These are phyloP conservation scores for Panagrolaimus sp. DNA, from an alignment of 1,140 invertebrate genomes.

Conservation along the genomic window DNA sequence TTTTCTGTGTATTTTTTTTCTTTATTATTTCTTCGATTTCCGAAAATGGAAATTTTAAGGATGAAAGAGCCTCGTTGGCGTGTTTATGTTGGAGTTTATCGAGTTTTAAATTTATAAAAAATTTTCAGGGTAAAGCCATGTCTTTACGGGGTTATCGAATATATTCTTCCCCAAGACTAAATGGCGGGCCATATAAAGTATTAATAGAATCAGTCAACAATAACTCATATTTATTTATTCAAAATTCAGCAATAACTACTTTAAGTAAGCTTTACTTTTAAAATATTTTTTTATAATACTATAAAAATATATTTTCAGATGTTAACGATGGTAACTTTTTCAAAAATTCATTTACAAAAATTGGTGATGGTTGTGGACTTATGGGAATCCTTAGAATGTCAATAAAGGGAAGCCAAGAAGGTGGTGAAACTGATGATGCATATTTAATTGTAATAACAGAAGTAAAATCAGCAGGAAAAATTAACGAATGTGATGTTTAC, in stretches of 20 bases:
- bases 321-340: constrained; percentile 29
- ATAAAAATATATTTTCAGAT: constrained; percentile 40
- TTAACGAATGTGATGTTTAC: constrained; percentile 49
- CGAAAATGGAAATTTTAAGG: constrained; percentile 9
- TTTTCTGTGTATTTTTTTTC: not conserved
- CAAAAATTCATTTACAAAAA: constrained; percentile 44
- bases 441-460: constrained; percentile 50
- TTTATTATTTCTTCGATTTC: constrained; percentile 1
- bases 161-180: constrained; percentile 30
- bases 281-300: too few species aligned
- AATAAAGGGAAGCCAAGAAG: constrained; percentile 18
- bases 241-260: constrained; percentile 36
- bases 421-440: constrained; percentile 26
- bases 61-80: too few species aligned
- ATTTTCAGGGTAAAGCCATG: constrained; percentile 14
- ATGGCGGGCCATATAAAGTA: constrained; percentile 22
- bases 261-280: constrained; percentile 27
- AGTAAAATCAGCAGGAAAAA: constrained; percentile 54
- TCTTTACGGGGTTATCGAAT: constrained; percentile 47
- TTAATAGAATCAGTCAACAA: constrained; percentile 34
- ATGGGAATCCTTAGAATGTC: constrained; percentile 47
- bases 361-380: constrained; percentile 52
- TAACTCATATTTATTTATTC: constrained; percentile 38
- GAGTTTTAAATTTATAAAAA: too few species aligned
- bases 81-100: too few species aligned